Base-by-base conservation (phyloP, 2,797 vertebrate species). In the Lagocephalus sceleratus region DNA sequence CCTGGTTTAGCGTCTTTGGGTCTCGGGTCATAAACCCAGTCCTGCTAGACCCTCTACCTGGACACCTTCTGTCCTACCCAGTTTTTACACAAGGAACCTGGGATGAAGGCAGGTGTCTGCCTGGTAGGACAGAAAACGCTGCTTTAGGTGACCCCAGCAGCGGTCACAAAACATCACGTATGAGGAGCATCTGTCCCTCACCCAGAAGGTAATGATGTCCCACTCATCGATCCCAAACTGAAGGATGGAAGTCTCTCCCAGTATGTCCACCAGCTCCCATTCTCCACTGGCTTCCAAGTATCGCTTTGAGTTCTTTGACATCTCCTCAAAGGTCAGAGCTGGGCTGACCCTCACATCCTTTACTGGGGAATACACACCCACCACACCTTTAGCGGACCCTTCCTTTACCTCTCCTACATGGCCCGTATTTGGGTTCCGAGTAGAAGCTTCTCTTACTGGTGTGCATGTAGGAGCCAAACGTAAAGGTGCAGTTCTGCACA, bases 121-220 rank as follows among this genome's bases (percentile, higher is more conserved):
- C 25, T 25, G 25, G 25, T 2, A 25, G 25, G 25, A 25, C 25
- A 25, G 25, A 7, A 25, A 29, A 29, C 12, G 5, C 12, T 12
- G 32, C 8, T 29, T 29, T 11, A 7, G 1, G 11, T 29, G 11
- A 29, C 9, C 29, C 9, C 29, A 2, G 2, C 9, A 11, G 29
- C 11, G 29, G 32, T 35, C 12, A 35, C 9, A 3, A 35, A 35
- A 12, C 14, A 35, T 35, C 32, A 35, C 32, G 14, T 14, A 2
- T 19, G 5, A 6, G 2, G 8, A 17, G 5, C 19, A 6, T 42
- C 19, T 42, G 8, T 54, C 15, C 15, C 82, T 87, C 52, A 90
- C 92, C 91, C 91, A 91, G 70, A 93, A 92, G 2, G 90, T 93
- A 63, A 93, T 92, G 63, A 93, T 91, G 81, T 92, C 92, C 91